Base-by-base conservation (phyloP, 2,113 vertebrate genomes). In the Seriola quinqueradiata region DNA sequence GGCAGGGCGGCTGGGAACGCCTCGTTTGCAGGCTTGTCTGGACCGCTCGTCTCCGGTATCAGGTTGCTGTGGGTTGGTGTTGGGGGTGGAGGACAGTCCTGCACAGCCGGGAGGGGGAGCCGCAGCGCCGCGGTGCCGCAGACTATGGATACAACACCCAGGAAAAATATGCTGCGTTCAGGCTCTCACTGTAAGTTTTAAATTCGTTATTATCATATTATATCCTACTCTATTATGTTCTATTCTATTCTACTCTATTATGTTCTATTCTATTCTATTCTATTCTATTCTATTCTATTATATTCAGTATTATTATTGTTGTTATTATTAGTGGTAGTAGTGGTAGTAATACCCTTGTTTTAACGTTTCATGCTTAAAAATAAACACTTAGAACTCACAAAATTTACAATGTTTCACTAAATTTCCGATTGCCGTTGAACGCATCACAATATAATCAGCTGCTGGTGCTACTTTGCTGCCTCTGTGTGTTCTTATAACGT, bases 11-110 rank as follows among this genome's bases (percentile, higher is more conserved):
- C 89, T 86, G 92, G 92, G 88, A 93, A 93, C 93, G 93, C 93
- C 93, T 93, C 91, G 87, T 92, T 93, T 89, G 87, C 91, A 86
- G 88, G 88, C 87, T 93, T 76, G 93, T 94, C 92, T 94, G 91
- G 92, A 94, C 89, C 91, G 83, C 88, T 92, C 76, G 92, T 90
- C 91, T 93, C 91, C 88, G 90, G 89, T 92, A 83, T 94, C 92
- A 87, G 80, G 90, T 93, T 93, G 90, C 91, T 90, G 88, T 82
- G 87, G 90, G 84, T 70, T 89, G 80, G 64, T 63, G 90, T 82
- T 81, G 82, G 81, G 77, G 89, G 90, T 75, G 88, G 90, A 87
- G 75, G 86, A 81, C 79, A 17, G 69, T 89, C 84, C 82, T 38
- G 25, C 72, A 19, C 75, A 38, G 81, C 0, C 40, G 32, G 55